Conservation (phyloP, 1,140 invertebrate species). For the Nomia melanderi region DNA sequence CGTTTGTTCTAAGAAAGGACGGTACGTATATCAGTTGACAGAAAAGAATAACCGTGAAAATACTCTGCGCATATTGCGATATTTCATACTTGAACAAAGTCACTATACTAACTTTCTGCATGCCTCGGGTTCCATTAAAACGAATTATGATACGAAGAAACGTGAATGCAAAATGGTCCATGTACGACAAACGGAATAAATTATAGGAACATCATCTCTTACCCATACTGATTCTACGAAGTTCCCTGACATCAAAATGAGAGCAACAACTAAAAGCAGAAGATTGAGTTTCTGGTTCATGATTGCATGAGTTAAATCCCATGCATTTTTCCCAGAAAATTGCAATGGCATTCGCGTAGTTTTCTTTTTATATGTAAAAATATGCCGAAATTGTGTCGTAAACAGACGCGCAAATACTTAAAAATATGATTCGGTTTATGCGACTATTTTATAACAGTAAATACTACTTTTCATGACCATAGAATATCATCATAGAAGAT, state of each 20-base stretch:
- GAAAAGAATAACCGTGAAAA: background rate
- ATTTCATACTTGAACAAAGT: background rate
- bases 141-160: background rate
- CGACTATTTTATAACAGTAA: background rate
- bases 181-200: background rate
- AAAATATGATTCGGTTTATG: too few species aligned
- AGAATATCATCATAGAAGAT: too few species aligned
- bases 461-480: background rate
- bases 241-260: background rate
- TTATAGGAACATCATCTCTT: background rate
- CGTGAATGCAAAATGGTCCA: background rate
- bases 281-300: background rate
- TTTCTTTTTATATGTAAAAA: background rate
- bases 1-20: background rate
- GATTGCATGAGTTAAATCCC: background rate
- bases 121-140: background rate
- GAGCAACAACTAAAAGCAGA: background rate
- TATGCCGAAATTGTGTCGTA: background rate
- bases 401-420: background rate
- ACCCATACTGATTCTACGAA: background rate
- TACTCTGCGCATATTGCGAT: background rate
- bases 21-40: background rate
- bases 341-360: too few species aligned
- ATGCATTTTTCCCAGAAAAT: background rate
- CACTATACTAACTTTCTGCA: background rate